Conservation (phyloP, 2,113 vertebrate species). For the Electrona antarctica region DNA sequence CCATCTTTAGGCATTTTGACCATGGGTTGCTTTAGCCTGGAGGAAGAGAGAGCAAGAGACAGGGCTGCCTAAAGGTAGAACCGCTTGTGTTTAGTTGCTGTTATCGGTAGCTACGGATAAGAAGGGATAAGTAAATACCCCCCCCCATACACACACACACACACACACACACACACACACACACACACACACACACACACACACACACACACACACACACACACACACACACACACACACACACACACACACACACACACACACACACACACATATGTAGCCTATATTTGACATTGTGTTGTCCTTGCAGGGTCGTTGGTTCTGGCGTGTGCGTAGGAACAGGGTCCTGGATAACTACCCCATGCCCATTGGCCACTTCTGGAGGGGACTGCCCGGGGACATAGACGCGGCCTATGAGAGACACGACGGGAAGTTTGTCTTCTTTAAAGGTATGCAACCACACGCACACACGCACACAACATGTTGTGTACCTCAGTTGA, state of each 20-base stretch:
- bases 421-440: slow-evolving; percentile 92
- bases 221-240: neutral
- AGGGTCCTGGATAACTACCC: slow-evolving; percentile 96
- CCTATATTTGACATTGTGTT: neutral
- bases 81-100: neutral
- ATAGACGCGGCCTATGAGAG: slow-evolving; percentile 94
- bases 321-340: slow-evolving; percentile 96
- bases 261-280: neutral
- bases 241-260: neutral
- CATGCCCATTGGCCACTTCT: slow-evolving; percentile 96
- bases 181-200: too few species aligned
- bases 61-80: neutral
- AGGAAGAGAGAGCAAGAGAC: slow-evolving; percentile 22
- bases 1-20: neutral
- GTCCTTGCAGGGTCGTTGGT: slow-evolving; percentile 88
- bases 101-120: slow-evolving; percentile 4
- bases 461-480: neutral
- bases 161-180: too few species aligned
- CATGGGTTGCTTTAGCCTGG: slow-evolving; percentile 22
- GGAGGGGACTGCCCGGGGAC: slow-evolving; percentile 92
- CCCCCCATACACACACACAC: too few species aligned
- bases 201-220: neutral
- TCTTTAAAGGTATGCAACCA: slow-evolving; percentile 91
- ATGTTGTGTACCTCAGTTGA: neutral
- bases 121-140: neutral